Conservation (phyloP, 2,888 invertebrate genomes). For the Leptopilina drosophilae region DNA sequence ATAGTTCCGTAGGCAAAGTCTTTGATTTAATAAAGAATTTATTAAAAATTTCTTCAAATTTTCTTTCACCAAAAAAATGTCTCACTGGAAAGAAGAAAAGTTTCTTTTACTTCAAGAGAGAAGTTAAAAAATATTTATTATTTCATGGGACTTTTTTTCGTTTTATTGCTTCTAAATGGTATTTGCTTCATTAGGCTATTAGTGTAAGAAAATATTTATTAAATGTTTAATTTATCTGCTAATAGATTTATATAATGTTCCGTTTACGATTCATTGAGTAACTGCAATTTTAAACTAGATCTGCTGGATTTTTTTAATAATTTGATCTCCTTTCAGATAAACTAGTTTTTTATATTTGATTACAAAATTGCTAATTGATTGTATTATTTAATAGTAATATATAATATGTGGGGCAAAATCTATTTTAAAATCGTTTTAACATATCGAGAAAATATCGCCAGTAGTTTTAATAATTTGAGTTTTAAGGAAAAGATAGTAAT, state of each 20-base stretch:
- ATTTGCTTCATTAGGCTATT: no score
- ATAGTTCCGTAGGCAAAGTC: slow-evolving; percentile 21
- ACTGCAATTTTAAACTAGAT: slow-evolving; percentile 1
- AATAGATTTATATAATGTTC: no score
- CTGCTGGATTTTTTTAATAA: neutral
- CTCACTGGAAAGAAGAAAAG: neutral
- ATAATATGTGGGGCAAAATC: neutral
- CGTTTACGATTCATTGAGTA: neutral
- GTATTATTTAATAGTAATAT: slow-evolving; percentile 1
- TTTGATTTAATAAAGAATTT: slow-evolving; percentile 39
- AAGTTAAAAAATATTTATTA: no score
- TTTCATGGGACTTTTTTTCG: no score
- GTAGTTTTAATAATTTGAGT: no score
- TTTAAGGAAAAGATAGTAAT: no score
- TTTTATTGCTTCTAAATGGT: no score
- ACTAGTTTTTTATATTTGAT: neutral
- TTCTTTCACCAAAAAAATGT: neutral
- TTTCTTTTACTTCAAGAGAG: neutral
- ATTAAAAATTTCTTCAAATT: slow-evolving; percentile 8
- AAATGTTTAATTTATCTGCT: no score
- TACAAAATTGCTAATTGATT: slow-evolving; percentile 8
- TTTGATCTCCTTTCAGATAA: neutral
- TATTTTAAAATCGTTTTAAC: neutral
- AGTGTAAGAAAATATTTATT: no score
- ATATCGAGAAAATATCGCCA: no score